Evolutionary conservation across 1,140 invertebrate genomes (phyloP), one percentile per base, ranked within the genome.

Genomic region (Homarus americanus): DNA sequence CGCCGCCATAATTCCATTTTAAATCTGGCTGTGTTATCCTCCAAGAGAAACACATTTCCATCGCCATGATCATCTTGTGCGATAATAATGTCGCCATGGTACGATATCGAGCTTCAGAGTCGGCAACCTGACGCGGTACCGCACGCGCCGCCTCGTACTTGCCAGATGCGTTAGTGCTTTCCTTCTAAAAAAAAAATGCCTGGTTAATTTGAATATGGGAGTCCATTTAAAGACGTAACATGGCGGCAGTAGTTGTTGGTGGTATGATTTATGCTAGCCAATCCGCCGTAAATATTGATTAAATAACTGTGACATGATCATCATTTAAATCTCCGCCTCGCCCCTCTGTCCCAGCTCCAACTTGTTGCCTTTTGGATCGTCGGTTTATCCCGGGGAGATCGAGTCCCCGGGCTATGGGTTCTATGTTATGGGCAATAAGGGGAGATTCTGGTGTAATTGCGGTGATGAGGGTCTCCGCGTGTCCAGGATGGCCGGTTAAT

Each of bases 231-330:
- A 90, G 82, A 76, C 41, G 40, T 38, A 83, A 90, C 82, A 83
- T 58, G 82, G 79, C 84, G 91, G 85, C 80, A 49, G 91, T 91
- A 69, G 84, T 91, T 91, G 91, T 91, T 91, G 85, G 84, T 87
- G 91, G 84, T 63, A 75, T 90, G 92, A 92, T 92, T 92, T 92
- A 92, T 91, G 92, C 91, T 75, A 53, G 83, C 49, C 89, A 92
- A 89, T 91, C 89, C 92, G 87, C 89, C 92, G 92, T 89, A 91
- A 92, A 92, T 92, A 92, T 92, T 92, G 92, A 92, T 92, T 92
- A 92, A 92, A 92, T 92, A 92, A 92, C 92, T 92, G 92, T 92
- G 92, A 92, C 92, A 92, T 92, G 92, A 92, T 92, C 92, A 92
- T 92, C 92, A 92, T 92, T 92, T 92, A 92, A 92, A 92, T 92